These are phyloP conservation scores for Enteromius afrohamiltoni DNA, from an alignment of 2,797 vertebrate species.

Conservation along the genomic window DNA sequence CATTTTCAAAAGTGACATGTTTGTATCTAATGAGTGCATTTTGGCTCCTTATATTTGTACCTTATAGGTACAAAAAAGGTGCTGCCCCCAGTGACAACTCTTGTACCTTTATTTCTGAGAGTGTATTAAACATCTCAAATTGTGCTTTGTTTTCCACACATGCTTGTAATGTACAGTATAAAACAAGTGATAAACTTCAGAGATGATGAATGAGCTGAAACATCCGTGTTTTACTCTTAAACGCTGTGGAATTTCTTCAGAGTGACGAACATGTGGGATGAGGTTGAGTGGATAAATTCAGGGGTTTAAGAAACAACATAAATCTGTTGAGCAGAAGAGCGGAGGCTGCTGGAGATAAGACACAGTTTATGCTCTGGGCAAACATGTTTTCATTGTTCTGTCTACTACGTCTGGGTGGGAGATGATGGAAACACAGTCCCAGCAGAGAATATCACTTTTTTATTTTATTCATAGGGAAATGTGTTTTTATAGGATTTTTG, in stretches of 20 bases:
- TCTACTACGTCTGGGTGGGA: background rate
- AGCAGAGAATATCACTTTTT: background rate
- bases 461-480: background rate
- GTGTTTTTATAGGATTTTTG: background rate
- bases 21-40: too few relatives aligned
- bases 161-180: background rate
- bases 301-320: constrained; percentile 24
- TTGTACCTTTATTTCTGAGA: too few relatives aligned
- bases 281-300: constrained; percentile 28
- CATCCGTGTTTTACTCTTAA: background rate
- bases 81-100: too few relatives aligned
- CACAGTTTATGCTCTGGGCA: background rate
- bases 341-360: constrained; percentile 28
- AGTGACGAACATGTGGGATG: constrained; percentile 41
- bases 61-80: too few relatives aligned
- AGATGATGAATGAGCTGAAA: background rate
- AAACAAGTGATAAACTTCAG: background rate
- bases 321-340: constrained; percentile 29
- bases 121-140: background rate
- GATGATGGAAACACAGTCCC: background rate
- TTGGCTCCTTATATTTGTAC: too few relatives aligned
- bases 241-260: constrained; percentile 27
- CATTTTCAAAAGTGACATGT: too few relatives aligned
- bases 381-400: background rate
- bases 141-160: background rate